Conservation (phyloP, 2,888 invertebrate species). For the Epirrita christyi region DNA sequence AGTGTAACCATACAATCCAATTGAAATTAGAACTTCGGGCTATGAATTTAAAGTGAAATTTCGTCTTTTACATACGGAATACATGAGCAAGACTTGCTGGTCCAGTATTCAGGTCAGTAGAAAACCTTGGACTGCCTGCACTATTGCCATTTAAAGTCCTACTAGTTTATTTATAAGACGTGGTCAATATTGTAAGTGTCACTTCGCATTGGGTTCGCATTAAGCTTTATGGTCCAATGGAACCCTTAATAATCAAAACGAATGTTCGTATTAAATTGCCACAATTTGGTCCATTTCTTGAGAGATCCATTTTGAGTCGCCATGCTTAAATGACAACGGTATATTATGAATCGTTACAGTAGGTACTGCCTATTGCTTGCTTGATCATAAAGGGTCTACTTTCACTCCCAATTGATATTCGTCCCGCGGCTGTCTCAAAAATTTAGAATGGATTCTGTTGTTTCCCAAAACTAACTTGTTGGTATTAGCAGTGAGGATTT, state of each 20-base stretch:
- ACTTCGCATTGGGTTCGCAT: slow-evolving; percentile 8
- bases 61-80: slow-evolving; percentile 13
- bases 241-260: slow-evolving; percentile 9
- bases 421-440: not conserved
- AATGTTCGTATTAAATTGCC: not conserved
- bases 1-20: not conserved
- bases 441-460: not conserved
- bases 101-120: slow-evolving; percentile 37
- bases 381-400: no score
- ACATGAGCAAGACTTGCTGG: slow-evolving; percentile 22
- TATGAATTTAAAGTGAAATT: slow-evolving; percentile 16
- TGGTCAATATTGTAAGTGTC: slow-evolving; percentile 22
- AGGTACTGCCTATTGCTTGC: no score
- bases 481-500: no score
- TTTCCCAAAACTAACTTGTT: not conserved
- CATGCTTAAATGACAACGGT: no score
- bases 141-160: slow-evolving; percentile 32
- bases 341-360: no score
- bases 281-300: not conserved
- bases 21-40: slow-evolving; percentile 5
- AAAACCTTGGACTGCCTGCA: slow-evolving; percentile 39
- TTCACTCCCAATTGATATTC: no score
- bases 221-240: slow-evolving; percentile 15
- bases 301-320: not conserved
- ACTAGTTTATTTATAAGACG: slow-evolving; percentile 34